A percentile compares a stretch with the other conserved stretches of the same genome.
Conservation (phyloP, 2,113 vertebrate species). For the Platichthys flesus region DNA sequence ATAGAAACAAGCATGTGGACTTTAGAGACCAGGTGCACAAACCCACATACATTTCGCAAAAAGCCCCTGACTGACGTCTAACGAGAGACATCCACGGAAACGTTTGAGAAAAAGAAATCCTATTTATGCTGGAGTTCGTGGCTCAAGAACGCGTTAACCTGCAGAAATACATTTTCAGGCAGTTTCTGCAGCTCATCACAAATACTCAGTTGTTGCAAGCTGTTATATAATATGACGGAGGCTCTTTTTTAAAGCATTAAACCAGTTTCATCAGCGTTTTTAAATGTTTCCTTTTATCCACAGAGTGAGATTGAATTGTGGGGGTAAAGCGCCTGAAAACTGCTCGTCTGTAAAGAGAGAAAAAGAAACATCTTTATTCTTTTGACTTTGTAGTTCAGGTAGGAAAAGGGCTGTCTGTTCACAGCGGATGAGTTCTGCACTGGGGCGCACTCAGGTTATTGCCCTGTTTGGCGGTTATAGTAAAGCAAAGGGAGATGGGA, state of each 20-base stretch:
- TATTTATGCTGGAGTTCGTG: conserved; percentile 6
- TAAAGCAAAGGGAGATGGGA: conserved; percentile 33
- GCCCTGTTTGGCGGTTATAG: conserved; percentile 40
- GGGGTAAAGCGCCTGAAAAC: conserved; percentile 50
- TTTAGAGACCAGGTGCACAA: conserved; percentile 33
- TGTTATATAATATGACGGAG: not conserved
- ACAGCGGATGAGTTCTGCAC: conserved; percentile 61
- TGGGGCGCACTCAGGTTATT: conserved; percentile 54
- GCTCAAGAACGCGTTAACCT: not conserved
- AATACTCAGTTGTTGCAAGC: not conserved
- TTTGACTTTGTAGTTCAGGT: conserved; percentile 46
- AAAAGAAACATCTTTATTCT: conserved; percentile 19
- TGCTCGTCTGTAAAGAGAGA: conserved; percentile 8
- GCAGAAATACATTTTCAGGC: conserved; percentile 23
- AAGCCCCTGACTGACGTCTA: too few species aligned
- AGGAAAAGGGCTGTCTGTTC: conserved; percentile 47
- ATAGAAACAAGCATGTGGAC: conserved; percentile 52
- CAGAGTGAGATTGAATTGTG: conserved; percentile 43
- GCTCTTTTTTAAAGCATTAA: not conserved
- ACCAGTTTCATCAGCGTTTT: conserved; percentile 48
- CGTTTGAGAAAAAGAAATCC: conserved; percentile 25
- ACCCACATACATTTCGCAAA: conserved; percentile 19
- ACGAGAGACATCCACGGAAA: conserved; percentile 8
- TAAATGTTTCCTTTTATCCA: conserved; percentile 50
- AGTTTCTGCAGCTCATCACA: conserved; percentile 37